Percentiles rank a stretch among this genome's conserved stretches.
These are phyloP conservation scores for Drosophila silvestris DNA, from an alignment of 2,888 invertebrate genomes.

Conservation along the genomic window DNA sequence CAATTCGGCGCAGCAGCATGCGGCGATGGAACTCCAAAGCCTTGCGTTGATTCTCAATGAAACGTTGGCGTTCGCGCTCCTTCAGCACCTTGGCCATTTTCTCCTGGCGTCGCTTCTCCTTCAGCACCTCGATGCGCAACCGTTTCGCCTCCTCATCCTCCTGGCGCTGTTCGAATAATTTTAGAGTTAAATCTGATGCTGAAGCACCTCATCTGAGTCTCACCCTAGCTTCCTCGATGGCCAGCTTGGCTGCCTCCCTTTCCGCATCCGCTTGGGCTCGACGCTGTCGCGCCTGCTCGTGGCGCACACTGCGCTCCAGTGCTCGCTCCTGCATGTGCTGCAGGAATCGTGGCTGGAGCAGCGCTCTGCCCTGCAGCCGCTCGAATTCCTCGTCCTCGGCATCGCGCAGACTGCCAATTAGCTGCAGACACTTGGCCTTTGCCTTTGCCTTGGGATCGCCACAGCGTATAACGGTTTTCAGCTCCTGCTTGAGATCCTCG, in stretches of 20 bases:
- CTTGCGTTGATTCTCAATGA: constrained; percentile 84
- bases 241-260: constrained; percentile 84
- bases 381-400: constrained; percentile 81
- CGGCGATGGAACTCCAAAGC: constrained; percentile 85
- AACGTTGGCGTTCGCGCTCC: constrained; percentile 86
- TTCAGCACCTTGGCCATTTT: constrained; percentile 88
- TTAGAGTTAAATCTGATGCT: neutral
- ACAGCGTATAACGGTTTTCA: constrained; percentile 87
- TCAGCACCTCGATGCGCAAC: constrained; percentile 87
- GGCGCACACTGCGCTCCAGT: constrained; percentile 87
- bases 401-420: constrained; percentile 83
- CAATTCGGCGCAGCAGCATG: constrained; percentile 80
- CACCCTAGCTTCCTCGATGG: constrained; percentile 85
- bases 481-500: constrained; percentile 87
- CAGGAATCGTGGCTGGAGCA: constrained; percentile 88
- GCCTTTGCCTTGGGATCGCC: constrained; percentile 87
- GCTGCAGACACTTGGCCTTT: constrained; percentile 85
- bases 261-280: constrained; percentile 83
- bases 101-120: constrained; percentile 87
- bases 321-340: constrained; percentile 91
- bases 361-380: constrained; percentile 81
- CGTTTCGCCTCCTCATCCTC: constrained; percentile 88
- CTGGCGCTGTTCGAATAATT: constrained; percentile 68
- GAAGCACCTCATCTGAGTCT: neutral
- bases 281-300: constrained; percentile 84